These are phyloP conservation scores for fruit fly (Drosophila melanogaster) DNA, from an alignment of 1,140 invertebrate species.

Conservation along the genomic window DNA sequence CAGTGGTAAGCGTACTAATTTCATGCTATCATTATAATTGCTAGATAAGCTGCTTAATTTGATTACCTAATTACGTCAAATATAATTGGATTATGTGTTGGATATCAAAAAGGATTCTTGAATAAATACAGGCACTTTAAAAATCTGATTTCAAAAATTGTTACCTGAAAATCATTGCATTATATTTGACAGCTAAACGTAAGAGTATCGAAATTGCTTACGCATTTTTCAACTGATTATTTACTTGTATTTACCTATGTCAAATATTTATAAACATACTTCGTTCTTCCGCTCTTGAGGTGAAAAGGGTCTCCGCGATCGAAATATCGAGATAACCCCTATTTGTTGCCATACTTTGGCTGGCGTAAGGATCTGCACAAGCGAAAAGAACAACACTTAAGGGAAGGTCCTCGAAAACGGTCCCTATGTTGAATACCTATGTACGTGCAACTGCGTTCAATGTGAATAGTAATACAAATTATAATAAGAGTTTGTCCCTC, in stretches of 20 bases:
- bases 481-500: too few species aligned
- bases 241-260: neutral
- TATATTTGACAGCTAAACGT: neutral
- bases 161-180: neutral
- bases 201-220: neutral
- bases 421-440: neutral
- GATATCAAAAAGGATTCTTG: neutral
- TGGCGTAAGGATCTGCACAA: constrained; percentile 11
- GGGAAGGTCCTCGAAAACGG: constrained; percentile 10
- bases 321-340: constrained; percentile 4
- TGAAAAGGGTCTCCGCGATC: constrained; percentile 1
- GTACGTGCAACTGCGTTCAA: too few species aligned
- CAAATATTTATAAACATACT: constrained; percentile 1
- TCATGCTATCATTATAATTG: neutral
- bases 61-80: neutral
- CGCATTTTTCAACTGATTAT: neutral
- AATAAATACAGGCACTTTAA: neutral
- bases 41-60: neutral
- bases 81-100: neutral
- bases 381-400: constrained; percentile 13
- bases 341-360: constrained; percentile 2
- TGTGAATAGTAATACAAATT: too few species aligned
- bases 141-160: too few species aligned
- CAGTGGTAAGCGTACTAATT: neutral
- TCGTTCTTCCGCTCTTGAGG: neutral